Evolutionary conservation across 2,888 invertebrate species (phyloP).

Genomic region (Tetranychus piercei): DNA sequence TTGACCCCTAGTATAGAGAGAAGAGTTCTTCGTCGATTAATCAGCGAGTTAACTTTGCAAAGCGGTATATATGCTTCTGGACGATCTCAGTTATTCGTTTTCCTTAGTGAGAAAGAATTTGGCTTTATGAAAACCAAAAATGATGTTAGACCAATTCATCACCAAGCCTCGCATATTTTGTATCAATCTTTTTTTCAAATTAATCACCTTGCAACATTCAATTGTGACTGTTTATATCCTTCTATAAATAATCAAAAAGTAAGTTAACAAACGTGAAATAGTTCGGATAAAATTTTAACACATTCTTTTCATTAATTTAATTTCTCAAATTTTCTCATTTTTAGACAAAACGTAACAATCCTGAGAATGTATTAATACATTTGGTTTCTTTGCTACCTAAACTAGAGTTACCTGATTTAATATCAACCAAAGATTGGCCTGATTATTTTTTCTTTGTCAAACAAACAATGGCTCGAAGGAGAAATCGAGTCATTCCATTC

Average conservation of each 20-base stretch:
- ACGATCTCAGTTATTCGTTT: constrained; percentile 1
- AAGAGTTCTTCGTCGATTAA: not conserved
- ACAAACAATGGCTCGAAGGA: constrained; percentile 43
- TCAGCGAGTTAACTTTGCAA: not conserved
- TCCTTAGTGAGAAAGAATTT: not conserved
- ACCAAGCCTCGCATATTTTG: not conserved
- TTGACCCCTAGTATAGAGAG: not conserved
- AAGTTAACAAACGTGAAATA: not conserved
- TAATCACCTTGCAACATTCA: constrained; percentile 2
- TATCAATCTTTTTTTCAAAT: constrained; percentile 11
- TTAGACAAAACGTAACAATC: not conserved
- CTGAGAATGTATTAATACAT: not conserved
- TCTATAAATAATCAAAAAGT: not conserved
- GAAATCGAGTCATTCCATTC: constrained; percentile 46
- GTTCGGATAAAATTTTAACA: not conserved
- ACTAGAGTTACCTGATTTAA: not conserved
- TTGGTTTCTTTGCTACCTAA: not conserved
- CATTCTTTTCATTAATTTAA: not conserved
- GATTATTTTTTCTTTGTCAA: constrained; percentile 46
- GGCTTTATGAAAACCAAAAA: not conserved
- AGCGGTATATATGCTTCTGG: not conserved
- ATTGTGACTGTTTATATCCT: constrained; percentile 1
- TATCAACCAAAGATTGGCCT: constrained; percentile 30
- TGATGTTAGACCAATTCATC: not conserved
- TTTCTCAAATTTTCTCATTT: not conserved